Base-by-base conservation (phyloP, 2,113 vertebrate genomes). In the Gallinago media region DNA sequence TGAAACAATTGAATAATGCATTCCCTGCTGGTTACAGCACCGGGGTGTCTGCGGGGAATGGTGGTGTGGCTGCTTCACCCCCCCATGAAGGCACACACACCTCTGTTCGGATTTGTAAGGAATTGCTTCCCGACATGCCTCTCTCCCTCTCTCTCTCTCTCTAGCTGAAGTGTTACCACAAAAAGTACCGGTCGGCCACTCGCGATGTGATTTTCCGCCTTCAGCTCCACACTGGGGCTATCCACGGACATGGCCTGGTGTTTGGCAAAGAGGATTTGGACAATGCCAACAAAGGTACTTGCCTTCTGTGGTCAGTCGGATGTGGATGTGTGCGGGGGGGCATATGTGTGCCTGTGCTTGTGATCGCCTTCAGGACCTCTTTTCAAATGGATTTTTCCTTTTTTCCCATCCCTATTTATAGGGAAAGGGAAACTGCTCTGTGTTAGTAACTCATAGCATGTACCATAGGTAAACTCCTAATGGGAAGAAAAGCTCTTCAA, bases 151-250 rank as follows among this genome's bases (percentile, higher is more conserved):
- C 36, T 36, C 36, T 38, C 36, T 61, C 8, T 75, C 65, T 36
- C 29, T 94, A 99, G 99, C 97, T 99, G 22, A 99, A 99, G 85
- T 99, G 99, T 95, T 99, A 99, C 62, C 99, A 99, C 91, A 99
- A 99, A 97, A 99, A 98, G 73, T 98, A 98, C 63, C 90, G 97
- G 34, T 98, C 98, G 1, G 97, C 98, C 49, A 99, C 98, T 36
- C 98, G 99, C 0, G 98, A 99, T 36, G 98, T 98, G 14, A 80
- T 99, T 90, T 99, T 99, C 98, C 98, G 98, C 40, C 98, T 99
- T 88, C 99, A 99, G 98, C 99, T 99, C 97, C 99, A 99, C 98
- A 99, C 99, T 2, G 99, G 99, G 73, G 98, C 99, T 13, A 97
- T 99, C 95, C 99, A 99, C 94, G 99, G 98, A 68, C 98, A 98